A percentile compares a stretch with the other conserved stretches of the same genome.
Evolutionary conservation across 1,140 invertebrate genomes (phyloP).

Genomic region (Belonocnema kinseyi): DNA sequence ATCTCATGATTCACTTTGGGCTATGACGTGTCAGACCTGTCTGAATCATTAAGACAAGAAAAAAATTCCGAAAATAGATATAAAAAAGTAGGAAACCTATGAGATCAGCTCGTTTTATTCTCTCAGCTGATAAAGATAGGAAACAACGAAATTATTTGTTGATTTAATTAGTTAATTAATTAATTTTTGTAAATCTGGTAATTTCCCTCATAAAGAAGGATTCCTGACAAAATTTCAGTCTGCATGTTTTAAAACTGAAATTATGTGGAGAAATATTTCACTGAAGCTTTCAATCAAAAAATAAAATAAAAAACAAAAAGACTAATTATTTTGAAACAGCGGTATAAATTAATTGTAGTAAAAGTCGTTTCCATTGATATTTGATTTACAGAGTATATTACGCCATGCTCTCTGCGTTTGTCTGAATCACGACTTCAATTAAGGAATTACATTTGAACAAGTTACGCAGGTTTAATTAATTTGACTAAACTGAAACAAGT

Average conservation of each 20-base stretch:
- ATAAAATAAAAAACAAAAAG: too few relatives aligned
- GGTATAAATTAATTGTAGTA: background rate
- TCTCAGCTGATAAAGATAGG: too few relatives aligned
- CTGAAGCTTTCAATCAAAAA: too few relatives aligned
- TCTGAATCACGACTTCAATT: conserved; percentile 1
- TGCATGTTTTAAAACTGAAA: too few relatives aligned
- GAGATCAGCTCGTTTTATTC: too few relatives aligned
- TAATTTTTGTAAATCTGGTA: too few relatives aligned
- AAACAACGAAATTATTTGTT: too few relatives aligned
- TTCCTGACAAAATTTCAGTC: too few relatives aligned
- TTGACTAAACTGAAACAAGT: too few relatives aligned
- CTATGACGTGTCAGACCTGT: background rate
- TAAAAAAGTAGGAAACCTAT: background rate
- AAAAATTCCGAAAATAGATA: background rate
- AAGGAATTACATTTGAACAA: background rate
- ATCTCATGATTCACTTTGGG: background rate
- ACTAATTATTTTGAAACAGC: background rate
- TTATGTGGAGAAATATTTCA: too few relatives aligned
- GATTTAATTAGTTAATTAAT: too few relatives aligned
- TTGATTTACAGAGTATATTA: background rate
- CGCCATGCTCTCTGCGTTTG: conserved; percentile 8
- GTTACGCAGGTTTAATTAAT: background rate
- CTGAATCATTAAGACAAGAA: background rate
- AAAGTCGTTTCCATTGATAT: background rate
- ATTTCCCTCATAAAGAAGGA: too few relatives aligned